A percentile compares a stretch with the other conserved stretches of the same genome.
phyloP scores from a whole-genome alignment of 2,113 vertebrate species.

The Ptilorrhoa leucosticta region DNA sequence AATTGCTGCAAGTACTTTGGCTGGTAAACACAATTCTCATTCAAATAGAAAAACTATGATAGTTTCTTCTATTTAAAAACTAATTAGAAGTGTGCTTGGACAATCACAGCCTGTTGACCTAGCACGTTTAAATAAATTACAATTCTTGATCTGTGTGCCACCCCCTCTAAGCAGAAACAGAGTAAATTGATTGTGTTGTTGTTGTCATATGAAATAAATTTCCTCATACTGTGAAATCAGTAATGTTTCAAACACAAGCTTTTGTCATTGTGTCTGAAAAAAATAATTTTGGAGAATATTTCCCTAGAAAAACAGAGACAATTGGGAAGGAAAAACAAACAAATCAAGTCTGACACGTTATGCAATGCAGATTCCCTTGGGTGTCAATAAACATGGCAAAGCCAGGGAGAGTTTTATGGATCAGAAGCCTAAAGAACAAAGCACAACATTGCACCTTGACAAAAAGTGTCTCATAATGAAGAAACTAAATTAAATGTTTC shows the following conservation, averaged over 20 bases:
- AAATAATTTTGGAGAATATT: not conserved
- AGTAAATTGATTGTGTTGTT: not conserved
- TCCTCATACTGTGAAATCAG: not conserved
- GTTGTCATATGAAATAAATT: not conserved
- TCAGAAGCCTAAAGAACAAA: slow-evolving; percentile 32
- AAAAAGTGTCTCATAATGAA: slow-evolving; percentile 55
- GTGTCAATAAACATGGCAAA: slow-evolving; percentile 31
- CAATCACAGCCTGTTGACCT: not conserved
- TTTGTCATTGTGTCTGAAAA: not conserved
- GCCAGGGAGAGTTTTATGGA: not conserved
- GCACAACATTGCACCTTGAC: slow-evolving; percentile 18
- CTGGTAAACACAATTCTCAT: not conserved
- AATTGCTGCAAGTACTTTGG: not conserved
- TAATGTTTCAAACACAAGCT: not conserved
- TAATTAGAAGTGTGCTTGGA: not conserved
- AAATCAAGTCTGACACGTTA: not conserved
- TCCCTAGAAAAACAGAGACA: not conserved
- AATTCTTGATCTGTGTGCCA: not conserved
- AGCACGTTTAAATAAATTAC: not conserved
- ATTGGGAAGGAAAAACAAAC: not conserved
- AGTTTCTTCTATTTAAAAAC: not conserved
- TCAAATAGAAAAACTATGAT: not conserved
- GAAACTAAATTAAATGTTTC: slow-evolving; percentile 57
- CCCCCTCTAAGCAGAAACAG: not conserved
- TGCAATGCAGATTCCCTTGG: not conserved